Evolutionary conservation across 2,797 vertebrate genomes (phyloP), one percentile per base, ranked within the genome.

Genomic region (Xiphorhynchus erythropygius): DNA sequence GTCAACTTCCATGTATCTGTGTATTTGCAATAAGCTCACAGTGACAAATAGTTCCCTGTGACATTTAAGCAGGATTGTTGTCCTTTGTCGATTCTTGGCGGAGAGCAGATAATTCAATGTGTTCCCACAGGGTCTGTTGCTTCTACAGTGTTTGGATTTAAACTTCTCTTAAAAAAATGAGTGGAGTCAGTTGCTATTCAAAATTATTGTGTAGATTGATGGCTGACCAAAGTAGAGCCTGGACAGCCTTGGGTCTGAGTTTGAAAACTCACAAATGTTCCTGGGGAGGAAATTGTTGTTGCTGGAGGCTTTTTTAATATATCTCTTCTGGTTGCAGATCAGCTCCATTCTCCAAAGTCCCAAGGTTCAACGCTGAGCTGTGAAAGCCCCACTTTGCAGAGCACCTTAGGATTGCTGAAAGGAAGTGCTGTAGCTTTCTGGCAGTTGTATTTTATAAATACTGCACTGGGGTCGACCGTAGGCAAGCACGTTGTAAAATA

Each of bases 401-500:
- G 46, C 77, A 59, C 67, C 78, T 94, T 80, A 81, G 60, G 70
- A 23, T 5, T 32, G 60, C 42, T 52, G 71, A 89, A 47, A 84
- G 87, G 70, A 84, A 87, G 28, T 9, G 32, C 56, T 57, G 39
- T 11, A 22, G 16, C 69, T 35, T 59, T 74, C 39, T 56, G 89
- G 42, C 74, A 70, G 17, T 79, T 35, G 77, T 83, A 39, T 65
- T 77, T 94, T 90, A 77, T 79, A 74, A 89, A 65, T 87, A 65
- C 21, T 73, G 55, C 53, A 11, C 53, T 13, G 77, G 68, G 85
- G 89, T 86, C 96, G 87, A 62, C 46, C 0, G 1, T 88, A 69
- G 60, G 49, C 71, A 87, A 94, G 91, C n/a, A 63, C 2, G 0
- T 33, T 93, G 90, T 88, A 94, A 96, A 96, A 89, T 92, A 85